A percentile compares a stretch with the other conserved stretches of the same genome.
phyloP scores from a whole-genome alignment of 2,113 vertebrate species.

The Atrichornis clamosus region DNA sequence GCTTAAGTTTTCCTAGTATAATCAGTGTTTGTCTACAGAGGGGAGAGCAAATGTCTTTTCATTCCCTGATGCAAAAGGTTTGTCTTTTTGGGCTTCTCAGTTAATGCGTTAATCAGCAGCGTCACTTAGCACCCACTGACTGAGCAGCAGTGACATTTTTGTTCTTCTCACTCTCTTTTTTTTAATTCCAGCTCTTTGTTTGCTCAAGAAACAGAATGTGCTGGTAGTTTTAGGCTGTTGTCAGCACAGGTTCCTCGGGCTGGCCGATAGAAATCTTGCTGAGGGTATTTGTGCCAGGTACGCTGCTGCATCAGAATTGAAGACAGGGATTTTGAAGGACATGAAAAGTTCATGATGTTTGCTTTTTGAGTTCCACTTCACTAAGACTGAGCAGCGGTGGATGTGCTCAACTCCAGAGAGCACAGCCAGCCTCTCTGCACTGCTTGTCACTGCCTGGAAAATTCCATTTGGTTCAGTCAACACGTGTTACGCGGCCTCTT shows the following conservation, averaged over 20 bases:
- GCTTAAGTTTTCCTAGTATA: background rate
- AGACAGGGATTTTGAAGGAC: fast-evolving
- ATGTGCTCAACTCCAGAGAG: background rate
- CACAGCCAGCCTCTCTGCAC: background rate
- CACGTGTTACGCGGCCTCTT: background rate
- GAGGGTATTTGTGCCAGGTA: background rate
- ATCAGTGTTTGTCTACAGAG: background rate
- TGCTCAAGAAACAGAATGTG: background rate
- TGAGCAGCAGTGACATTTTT: background rate
- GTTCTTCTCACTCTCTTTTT: background rate
- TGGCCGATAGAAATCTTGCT: fast-evolving
- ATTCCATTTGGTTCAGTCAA: background rate
- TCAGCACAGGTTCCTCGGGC: background rate
- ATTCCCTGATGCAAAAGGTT: background rate
- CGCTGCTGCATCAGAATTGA: background rate
- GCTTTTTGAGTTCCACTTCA: background rate
- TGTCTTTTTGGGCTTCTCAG: background rate
- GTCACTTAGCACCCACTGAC: background rate
- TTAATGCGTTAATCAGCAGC: background rate
- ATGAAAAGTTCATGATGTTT: background rate
- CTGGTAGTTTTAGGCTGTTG: background rate
- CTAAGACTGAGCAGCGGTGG: background rate
- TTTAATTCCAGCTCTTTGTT: background rate
- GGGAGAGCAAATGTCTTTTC: background rate
- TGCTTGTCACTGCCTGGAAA: background rate